phyloP scores from a whole-genome alignment of 2,113 vertebrate species.

The Pachyramphus minor region DNA sequence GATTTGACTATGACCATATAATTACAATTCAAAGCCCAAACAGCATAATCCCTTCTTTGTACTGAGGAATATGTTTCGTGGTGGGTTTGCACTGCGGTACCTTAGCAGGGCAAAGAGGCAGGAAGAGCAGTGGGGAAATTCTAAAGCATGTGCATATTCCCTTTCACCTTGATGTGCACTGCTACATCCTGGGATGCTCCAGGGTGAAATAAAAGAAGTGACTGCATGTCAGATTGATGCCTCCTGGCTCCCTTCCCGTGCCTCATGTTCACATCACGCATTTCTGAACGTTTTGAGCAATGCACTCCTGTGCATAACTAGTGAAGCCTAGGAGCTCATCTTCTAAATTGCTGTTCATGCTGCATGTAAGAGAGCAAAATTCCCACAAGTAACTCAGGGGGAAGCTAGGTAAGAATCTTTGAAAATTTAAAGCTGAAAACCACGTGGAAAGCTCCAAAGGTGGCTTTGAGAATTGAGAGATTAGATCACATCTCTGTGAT shows the following conservation, averaged over 20 bases:
- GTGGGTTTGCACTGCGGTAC: not conserved
- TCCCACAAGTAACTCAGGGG: not conserved
- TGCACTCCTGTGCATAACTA: not conserved
- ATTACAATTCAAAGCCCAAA: not conserved
- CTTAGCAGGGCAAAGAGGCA: not conserved
- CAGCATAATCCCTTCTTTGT: not conserved
- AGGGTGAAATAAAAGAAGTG: not conserved
- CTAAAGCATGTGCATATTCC: not conserved
- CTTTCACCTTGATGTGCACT: not conserved
- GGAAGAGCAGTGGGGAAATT: not conserved
- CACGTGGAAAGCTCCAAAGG: not conserved
- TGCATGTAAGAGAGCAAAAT: not conserved
- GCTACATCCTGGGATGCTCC: not conserved
- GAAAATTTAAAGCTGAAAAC: not conserved
- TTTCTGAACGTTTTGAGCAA: not conserved
- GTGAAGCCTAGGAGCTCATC: not conserved
- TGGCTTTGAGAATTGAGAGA: not conserved
- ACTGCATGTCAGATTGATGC: not conserved
- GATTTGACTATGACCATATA: not conserved
- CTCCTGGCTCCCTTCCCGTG: constrained; percentile 3
- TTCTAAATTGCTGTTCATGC: not conserved
- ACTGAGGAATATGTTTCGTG: not conserved
- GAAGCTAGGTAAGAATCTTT: not conserved
- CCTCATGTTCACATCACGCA: not conserved
- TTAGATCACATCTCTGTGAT: not conserved